Evolutionary conservation across 35 echinoderm and acorn worm genomes (phyloP).

Genomic region (Ophioderma brevispina): DNA sequence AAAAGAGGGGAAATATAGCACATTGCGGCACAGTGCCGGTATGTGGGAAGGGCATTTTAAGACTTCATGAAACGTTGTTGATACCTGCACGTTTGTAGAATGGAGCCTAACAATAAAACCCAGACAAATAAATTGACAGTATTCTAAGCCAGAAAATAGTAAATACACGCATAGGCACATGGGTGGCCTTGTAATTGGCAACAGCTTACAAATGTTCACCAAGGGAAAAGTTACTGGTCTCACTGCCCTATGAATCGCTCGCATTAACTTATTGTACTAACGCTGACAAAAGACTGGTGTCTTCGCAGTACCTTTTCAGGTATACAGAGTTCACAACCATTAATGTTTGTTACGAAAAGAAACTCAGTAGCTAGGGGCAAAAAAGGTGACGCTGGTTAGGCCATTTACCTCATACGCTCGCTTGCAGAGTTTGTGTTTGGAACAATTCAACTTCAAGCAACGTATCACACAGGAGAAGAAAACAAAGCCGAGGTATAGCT

Average conservation of each 20-base stretch:
- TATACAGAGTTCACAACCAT: not conserved
- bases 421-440: slow-evolving; percentile 2
- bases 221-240: not conserved
- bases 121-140: too few relatives aligned
- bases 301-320: not conserved
- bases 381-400: not conserved
- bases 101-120: too few relatives aligned
- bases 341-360: slow-evolving; percentile 4
- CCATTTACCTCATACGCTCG: not conserved
- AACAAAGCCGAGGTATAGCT: not conserved
- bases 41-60: too few relatives aligned
- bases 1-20: too few relatives aligned
- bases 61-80: too few relatives aligned
- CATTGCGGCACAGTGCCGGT: too few relatives aligned
- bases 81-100: too few relatives aligned
- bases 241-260: not conserved
- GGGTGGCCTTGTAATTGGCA: too few relatives aligned
- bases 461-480: not conserved
- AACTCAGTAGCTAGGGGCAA: not conserved
- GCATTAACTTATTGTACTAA: not conserved
- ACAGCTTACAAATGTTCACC: too few relatives aligned
- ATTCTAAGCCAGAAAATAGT: too few relatives aligned
- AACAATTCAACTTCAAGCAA: not conserved
- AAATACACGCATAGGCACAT: too few relatives aligned
- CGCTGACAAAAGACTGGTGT: not conserved